Base-by-base conservation (phyloP, 2,888 invertebrate species). In the Geotrupes spiniger region DNA sequence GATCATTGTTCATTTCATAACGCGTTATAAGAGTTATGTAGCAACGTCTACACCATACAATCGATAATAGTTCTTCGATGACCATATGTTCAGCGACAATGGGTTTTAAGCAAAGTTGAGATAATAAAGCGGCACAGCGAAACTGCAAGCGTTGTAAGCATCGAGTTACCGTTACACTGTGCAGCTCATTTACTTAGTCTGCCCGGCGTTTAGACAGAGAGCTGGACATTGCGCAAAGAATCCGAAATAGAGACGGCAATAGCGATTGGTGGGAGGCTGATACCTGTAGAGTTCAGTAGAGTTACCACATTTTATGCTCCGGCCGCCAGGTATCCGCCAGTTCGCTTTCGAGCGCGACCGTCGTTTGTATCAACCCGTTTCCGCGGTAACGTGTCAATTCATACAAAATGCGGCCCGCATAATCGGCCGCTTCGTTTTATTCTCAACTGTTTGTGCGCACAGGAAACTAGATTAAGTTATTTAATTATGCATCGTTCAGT, bases 281-380 rank as follows among this genome's bases (percentile, higher is more conserved):
- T 39, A 39, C 39, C 39, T 39, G 39, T 39, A 39, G 39, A 39
- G 39, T 39, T 39, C 39, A 39, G 39, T 26, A 25, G 39, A 39
- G 39, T 39, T 39, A 39, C 39, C 39, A 39, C 39, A 39, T 33
- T 33, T 33, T 33, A 33, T 33, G 11, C 33, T 12, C 15, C 33
- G 33, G 15, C 12, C 11, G 33, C 33, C 14, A 33, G 33, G 33
- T 33, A 33, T 33, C 15, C 33, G 33, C 33, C 14, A 15, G 33
- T 14, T 8, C 3, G 14, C 14, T 33, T 33, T 15, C 8, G 12
- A 33, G 33, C 1, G 33, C 14, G 33, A 9, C 12, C 33, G 15
- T 14, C 11, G 15, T 21, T 21, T 21, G 21, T 21, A 4, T 21
- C 21, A 2, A 33, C 5, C 8, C 33, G 33, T 33, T 33, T 14